Evolutionary conservation across 2,113 vertebrate genomes (phyloP), one percentile per base, ranked within the genome.

Genomic region (Pao palembangensis): DNA sequence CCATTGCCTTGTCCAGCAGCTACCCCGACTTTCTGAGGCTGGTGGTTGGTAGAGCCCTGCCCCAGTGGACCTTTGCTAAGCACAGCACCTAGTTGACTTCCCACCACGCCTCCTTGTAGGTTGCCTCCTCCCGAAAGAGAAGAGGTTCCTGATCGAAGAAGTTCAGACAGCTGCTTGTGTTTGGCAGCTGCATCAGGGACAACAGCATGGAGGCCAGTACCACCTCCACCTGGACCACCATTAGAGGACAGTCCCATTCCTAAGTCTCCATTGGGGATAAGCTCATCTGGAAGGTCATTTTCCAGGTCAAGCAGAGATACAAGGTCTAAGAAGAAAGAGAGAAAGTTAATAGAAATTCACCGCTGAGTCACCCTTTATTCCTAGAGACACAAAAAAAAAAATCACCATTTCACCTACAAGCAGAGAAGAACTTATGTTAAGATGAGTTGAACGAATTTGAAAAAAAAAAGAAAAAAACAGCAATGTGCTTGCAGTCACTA

Each of bases 281-380:
- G 91, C 82, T 99, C 96, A 86, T 99, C 96, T 1, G 96, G 96
- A 85, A 99, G 95, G 91, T 98, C 94, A 12, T 98, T 95, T 91
- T 99, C 96, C 90, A 99, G 91, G 88, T 98, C 95, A 87, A 98
- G 96, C 70, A 98, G 90, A 58, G 95, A 94, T 77, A 93, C 94
- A n/a, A 96, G 93, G 91, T 98, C 96, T 98, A 74, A 28, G 61
- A 38, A 65, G 25, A 34, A 10, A 43, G 25, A 58, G 17, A 68
- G 11, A 66, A 53, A 52, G 16, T 42, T 63, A 60, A 52, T 15
- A 49, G 21, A 17, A 66, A 57, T 71, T 52, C 76, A 16, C 17
- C 8, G 2, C 16, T 28, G n/a, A 55, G 1, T 19, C 10, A 12
- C 2, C 2, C 17, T 49, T 59, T 18, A 20, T 47, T 1, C 8